Evolutionary conservation across 2,797 vertebrate species (phyloP).

Genomic region (Lutjanus campechanus): DNA sequence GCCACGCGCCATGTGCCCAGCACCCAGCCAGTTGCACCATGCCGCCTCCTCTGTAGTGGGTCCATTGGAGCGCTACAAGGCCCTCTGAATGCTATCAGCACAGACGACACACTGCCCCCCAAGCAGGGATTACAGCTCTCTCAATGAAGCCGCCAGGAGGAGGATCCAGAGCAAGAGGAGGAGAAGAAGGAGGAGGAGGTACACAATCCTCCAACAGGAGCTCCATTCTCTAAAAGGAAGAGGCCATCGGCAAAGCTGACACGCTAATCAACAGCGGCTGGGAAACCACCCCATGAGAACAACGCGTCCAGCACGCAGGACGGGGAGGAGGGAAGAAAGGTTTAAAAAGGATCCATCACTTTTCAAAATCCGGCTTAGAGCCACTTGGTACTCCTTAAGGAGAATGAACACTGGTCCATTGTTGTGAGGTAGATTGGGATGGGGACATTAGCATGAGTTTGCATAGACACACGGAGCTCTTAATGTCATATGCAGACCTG

Average conservation of each 20-base stretch:
- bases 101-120: slow-evolving; percentile 82
- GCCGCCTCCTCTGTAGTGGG: slow-evolving; percentile 76
- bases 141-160: slow-evolving; percentile 80
- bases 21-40: slow-evolving; percentile 77
- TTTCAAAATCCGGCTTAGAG: slow-evolving; percentile 67
- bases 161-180: slow-evolving; percentile 73
- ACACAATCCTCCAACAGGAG: slow-evolving; percentile 72
- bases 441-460: slow-evolving; percentile 67
- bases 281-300: slow-evolving; percentile 70
- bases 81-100: slow-evolving; percentile 86
- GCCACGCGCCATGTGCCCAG: slow-evolving; percentile 75
- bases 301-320: slow-evolving; percentile 47
- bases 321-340: slow-evolving; percentile 53
- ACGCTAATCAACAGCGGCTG: slow-evolving; percentile 71
- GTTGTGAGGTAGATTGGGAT: slow-evolving; percentile 56
- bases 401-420: slow-evolving; percentile 75
- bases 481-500: slow-evolving; percentile 36
- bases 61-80: slow-evolving; percentile 78
- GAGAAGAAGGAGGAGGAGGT: slow-evolving; percentile 73
- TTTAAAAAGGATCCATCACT: slow-evolving; percentile 67
- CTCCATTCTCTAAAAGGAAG: slow-evolving; percentile 75
- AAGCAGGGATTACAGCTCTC: slow-evolving; percentile 84
- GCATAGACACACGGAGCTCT: slow-evolving; percentile 50
- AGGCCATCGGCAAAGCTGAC: slow-evolving; percentile 75
- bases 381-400: slow-evolving; percentile 65